Evolutionary conservation across 2,797 vertebrate genomes (phyloP), one percentile per base, ranked within the genome.

Genomic region (Sebastes ruberrimus): DNA sequence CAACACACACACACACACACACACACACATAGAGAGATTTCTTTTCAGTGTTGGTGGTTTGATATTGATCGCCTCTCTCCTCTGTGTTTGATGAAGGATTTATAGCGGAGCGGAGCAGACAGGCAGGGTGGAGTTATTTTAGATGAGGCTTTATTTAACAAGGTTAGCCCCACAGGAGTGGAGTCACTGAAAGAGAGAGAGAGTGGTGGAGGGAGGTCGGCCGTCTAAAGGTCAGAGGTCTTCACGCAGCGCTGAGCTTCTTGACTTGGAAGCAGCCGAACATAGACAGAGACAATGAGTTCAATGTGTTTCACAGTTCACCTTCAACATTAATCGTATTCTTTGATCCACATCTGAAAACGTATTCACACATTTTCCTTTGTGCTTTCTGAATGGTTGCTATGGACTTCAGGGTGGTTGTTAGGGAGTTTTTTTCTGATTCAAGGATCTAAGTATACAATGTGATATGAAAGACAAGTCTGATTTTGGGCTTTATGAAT

Each of bases 121-220:
- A 33, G 76, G 66, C 82, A 69, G 82, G 86, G 87, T 85, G 86
- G 70, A 89, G 78, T 87, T 84, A 85, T 92, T 86, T 88, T 46
- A 81, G 87, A 91, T 80, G 74, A 84, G 84, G 88, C 88, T 88
- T 89, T 88, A 91, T 91, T 92, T 90, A 92, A 90, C 82, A 66
- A 82, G 78, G 80, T 90, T 70, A 73, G 52, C 82, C 80, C 69
- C 81, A 20, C 72, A 28, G 62, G 83, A 82, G 71, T 3, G 67
- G 46, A 85, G 85, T 82, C 76, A 60, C 66, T 35, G 13, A 30
- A n/a, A n/a, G 33, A 32, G 52, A 18, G 62, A 22, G 62, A 22
- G 38, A 4, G 28, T 2, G 27, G 8, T 1, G 25, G 18, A 35
- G 64, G n/a, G 60, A 30, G 73, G 81, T 73, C 22, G 30, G 60